Base-by-base conservation (phyloP, 2,797 vertebrate species). In the Phataginus tetradactyla region DNA sequence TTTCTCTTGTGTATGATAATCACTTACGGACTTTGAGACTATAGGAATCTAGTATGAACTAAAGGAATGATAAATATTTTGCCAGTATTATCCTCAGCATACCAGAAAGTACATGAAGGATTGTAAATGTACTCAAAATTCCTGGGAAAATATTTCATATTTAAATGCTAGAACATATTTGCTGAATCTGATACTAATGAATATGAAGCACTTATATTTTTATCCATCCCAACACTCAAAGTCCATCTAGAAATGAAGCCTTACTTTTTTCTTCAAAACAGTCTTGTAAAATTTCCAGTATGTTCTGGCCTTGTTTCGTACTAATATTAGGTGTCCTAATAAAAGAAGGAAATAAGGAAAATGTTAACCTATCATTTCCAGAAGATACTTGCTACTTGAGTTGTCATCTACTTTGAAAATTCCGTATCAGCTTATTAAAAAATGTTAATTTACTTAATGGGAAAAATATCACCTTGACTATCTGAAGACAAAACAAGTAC, bases 251-350 rank as follows among this genome's bases (percentile, higher is more conserved):
- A 96, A 97, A 96, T 32, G 2, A 88, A 96, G 34, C 3, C 98
- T 98, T 98, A 99, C 98, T 96, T 97, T 98, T 94, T 97, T 98
- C 98, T 96, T 98, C 97, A 77, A 98, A 99, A 93, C 98, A 98
- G 23, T 98, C 97, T 88, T 98, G 51, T 94, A 98, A 96, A 55
- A 98, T 7, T 97, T 98, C 90, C 98, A 98, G 9, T 57, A 98
- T 3, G 0, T 98, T 97, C 84, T 98, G 93, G 85, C 97, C 97
- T 83, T 97, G 95, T 23, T 77, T 94, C 37, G 97, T 14, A 61
- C 96, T 91, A 93, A 98, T 97, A 45, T 87, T 90, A 96, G 94
- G 90, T 74, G 81, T 94, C 93, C 98, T 98, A 95, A 72, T 61
- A 93, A 96, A 84, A 37, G 37, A 42, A 93, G 86, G 7, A 96